These are phyloP conservation scores for Chrysotoxum bicinctum DNA, from an alignment of 2,888 invertebrate genomes.

Conservation along the genomic window DNA sequence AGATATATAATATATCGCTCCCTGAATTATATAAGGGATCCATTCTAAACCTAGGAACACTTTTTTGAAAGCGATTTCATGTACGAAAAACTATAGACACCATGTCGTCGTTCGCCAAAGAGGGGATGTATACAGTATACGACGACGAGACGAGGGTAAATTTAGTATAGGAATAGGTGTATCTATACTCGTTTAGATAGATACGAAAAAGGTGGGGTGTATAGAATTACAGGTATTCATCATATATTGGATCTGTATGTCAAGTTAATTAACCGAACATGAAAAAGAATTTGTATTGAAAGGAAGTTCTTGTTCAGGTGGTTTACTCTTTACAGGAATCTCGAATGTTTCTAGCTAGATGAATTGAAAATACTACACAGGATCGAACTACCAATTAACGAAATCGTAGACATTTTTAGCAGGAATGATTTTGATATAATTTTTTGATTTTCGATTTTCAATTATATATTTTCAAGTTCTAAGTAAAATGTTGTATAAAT, in stretches of 20 bases:
- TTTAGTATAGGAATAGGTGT: background rate
- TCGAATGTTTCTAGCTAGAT: background rate
- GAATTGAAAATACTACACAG: too few species aligned
- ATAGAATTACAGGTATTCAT: background rate
- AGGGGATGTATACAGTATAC: background rate
- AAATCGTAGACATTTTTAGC: too few species aligned
- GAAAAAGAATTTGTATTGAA: conserved; percentile 37
- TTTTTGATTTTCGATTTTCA: too few species aligned
- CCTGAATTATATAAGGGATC: conserved; percentile 32
- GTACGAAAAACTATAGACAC: conserved; percentile 41
- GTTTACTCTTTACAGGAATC: background rate
- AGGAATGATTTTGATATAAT: too few species aligned
- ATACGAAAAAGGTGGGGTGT: background rate
- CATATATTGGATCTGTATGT: background rate
- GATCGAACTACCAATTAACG: too few species aligned
- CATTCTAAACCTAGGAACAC: background rate
- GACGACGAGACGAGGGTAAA: background rate
- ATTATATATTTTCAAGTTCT: too few species aligned
- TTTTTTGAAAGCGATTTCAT: conserved; percentile 54
- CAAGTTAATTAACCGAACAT: conserved; percentile 59
- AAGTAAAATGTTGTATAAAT: too few species aligned
- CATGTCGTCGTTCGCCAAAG: background rate
- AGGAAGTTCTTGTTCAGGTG: conserved; percentile 22
- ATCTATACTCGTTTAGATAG: background rate
- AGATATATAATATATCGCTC: background rate